These are phyloP conservation scores for Geodia barretti DNA, from an alignment of 37 sponge, comb jelly and placozoan genomes.

Conservation along the genomic window DNA sequence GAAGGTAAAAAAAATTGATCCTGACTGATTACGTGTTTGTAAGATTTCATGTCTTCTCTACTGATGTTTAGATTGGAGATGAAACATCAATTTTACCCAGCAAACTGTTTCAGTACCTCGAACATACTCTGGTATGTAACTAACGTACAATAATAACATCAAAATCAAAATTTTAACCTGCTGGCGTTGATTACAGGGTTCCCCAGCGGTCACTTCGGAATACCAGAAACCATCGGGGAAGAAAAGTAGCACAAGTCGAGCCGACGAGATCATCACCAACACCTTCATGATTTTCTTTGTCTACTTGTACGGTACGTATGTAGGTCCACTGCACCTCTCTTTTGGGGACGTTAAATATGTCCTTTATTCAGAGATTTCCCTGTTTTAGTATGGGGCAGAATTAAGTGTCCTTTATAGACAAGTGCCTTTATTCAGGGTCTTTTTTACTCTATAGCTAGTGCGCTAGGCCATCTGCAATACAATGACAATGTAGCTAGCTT, in stretches of 20 bases:
- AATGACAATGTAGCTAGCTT: no score
- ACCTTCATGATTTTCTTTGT: conserved; percentile 70
- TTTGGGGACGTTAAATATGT: no score
- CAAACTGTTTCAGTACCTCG: conserved; percentile 58
- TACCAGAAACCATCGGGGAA: conserved; percentile 17
- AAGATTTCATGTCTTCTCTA: neutral
- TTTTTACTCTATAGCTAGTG: conserved; percentile 84
- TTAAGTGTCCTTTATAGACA: conserved; percentile 44
- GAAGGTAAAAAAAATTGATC: conserved; percentile 14
- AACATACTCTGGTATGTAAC: conserved; percentile 31
- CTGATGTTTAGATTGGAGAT: conserved; percentile 55
- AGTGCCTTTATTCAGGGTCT: conserved; percentile 13
- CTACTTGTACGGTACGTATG: conserved; percentile 62
- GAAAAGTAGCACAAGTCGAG: conserved; percentile 15
- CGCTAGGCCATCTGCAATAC: no score
- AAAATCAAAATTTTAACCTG: no score
- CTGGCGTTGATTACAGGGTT: conserved; percentile 7
- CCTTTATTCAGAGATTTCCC: no score
- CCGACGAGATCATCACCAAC: conserved; percentile 56
- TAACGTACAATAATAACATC: no score
- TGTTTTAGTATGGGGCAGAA: no score
- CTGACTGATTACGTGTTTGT: neutral
- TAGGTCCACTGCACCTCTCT: no score
- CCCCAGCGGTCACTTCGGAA: conserved; percentile 29
- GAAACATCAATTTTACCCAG: conserved; percentile 61